Evolutionary conservation across 2,113 vertebrate genomes (phyloP).

Genomic region (Vidua chalybeata): DNA sequence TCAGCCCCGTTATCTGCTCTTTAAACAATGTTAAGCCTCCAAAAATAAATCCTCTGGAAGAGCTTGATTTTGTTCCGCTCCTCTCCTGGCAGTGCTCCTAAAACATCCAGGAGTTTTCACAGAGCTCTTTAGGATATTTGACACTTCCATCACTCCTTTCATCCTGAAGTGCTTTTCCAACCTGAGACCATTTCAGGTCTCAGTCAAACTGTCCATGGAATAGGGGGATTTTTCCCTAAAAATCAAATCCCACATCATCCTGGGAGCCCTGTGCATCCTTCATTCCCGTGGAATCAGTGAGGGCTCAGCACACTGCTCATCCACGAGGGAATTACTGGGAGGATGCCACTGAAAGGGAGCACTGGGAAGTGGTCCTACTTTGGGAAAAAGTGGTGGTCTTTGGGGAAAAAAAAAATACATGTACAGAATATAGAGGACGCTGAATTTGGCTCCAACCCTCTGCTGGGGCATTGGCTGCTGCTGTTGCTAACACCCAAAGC

Average conservation of each 20-base stretch:
- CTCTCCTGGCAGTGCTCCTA: neutral
- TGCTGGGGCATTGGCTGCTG: neutral
- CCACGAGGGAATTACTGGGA: neutral
- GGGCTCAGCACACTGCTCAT: neutral
- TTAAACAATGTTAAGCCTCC: neutral
- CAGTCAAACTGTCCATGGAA: neutral
- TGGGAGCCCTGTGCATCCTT: neutral
- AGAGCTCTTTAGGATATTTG: slow-evolving; percentile 19
- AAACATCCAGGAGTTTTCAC: slow-evolving; percentile 16
- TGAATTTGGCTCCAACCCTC: neutral
- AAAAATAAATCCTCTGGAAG: slow-evolving; percentile 10
- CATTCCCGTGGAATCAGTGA: neutral
- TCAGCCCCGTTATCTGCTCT: neutral
- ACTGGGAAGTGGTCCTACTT: neutral
- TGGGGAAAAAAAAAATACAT: neutral
- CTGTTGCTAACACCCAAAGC: neutral
- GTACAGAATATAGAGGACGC: too few relatives aligned
- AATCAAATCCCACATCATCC: fast-evolving
- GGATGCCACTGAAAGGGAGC: neutral
- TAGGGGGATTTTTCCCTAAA: neutral
- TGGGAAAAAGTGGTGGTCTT: neutral
- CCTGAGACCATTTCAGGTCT: neutral
- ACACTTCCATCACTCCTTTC: slow-evolving; percentile 15
- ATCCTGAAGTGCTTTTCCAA: slow-evolving; percentile 8
- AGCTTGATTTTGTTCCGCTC: slow-evolving; percentile 11